A percentile compares a stretch with the other conserved stretches of the same genome.
Evolutionary conservation across 64 coral and sea anemone species (phyloP).

Genomic region (Pocillopora damicornis): DNA sequence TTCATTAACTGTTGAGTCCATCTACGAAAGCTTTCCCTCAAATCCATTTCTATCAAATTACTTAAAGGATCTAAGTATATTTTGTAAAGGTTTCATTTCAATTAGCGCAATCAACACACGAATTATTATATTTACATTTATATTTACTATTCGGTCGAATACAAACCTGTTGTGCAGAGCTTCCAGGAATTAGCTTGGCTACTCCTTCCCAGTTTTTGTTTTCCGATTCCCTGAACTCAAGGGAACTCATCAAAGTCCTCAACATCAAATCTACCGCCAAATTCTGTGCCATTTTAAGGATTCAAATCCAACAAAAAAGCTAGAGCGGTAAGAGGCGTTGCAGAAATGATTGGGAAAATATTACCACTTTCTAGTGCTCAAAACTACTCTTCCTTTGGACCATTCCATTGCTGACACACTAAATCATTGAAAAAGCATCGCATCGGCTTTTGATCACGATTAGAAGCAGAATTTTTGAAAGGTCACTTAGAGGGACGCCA

Average conservation of each 20-base stretch:
- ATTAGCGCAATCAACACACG: too few relatives aligned
- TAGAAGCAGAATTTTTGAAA: neutral
- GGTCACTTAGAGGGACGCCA: neutral
- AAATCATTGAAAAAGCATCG: too few relatives aligned
- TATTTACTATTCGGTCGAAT: neutral
- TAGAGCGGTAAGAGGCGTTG: neutral
- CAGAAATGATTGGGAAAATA: too few relatives aligned
- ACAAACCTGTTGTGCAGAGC: constrained; percentile 72
- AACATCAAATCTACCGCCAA: constrained; percentile 80
- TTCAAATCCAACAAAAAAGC: neutral
- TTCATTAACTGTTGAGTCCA: too few relatives aligned
- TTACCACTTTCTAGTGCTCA: too few relatives aligned
- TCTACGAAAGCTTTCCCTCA: too few relatives aligned
- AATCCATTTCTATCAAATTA: too few relatives aligned
- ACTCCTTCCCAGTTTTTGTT: constrained; percentile 84
- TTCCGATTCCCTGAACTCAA: constrained; percentile 65
- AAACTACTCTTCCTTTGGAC: too few relatives aligned
- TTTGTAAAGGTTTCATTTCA: too few relatives aligned
- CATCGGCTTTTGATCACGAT: neutral
- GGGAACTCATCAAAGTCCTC: constrained; percentile 75
- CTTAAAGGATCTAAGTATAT: too few relatives aligned
- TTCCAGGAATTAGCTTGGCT: constrained; percentile 66
- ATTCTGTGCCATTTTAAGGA: constrained; percentile 34
- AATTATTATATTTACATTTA: neutral
- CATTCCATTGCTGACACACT: neutral